These are phyloP conservation scores for Tychaedon coryphoeus DNA, from an alignment of 2,113 vertebrate genomes.

Conservation along the genomic window DNA sequence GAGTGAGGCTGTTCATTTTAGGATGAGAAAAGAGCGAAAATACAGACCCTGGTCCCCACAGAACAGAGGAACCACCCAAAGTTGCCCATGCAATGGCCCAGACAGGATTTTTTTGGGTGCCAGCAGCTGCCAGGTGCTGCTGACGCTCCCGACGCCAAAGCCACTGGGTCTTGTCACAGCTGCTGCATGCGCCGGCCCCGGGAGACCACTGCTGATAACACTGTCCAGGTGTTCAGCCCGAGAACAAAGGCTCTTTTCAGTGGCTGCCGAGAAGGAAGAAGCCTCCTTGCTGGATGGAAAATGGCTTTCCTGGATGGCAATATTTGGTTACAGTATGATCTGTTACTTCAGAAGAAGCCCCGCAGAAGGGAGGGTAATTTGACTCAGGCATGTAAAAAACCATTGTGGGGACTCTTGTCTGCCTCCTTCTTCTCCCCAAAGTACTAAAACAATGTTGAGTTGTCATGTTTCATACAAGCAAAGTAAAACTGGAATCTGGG, in stretches of 20 bases:
- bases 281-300: slow-evolving; percentile 79
- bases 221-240: slow-evolving; percentile 85
- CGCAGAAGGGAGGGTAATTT: slow-evolving; percentile 68
- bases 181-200: neutral
- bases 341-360: slow-evolving; percentile 75
- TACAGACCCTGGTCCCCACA: neutral
- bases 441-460: neutral
- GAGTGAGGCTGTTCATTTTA: neutral
- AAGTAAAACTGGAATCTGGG: neutral
- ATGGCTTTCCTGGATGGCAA: slow-evolving; percentile 76
- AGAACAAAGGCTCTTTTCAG: slow-evolving; percentile 94
- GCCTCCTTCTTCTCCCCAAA: neutral
- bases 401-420: neutral
- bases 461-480: neutral
- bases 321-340: slow-evolving; percentile 80
- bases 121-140: neutral
- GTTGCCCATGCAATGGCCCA: neutral
- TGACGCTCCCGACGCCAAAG: neutral
- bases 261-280: slow-evolving; percentile 77
- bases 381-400: slow-evolving; percentile 61
- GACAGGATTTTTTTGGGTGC: neutral
- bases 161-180: slow-evolving; percentile 7
- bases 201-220: slow-evolving; percentile 68
- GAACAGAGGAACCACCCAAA: neutral
- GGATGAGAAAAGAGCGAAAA: neutral